Conservation (phyloP, 2,113 vertebrate species). For the Puma concolor region DNA sequence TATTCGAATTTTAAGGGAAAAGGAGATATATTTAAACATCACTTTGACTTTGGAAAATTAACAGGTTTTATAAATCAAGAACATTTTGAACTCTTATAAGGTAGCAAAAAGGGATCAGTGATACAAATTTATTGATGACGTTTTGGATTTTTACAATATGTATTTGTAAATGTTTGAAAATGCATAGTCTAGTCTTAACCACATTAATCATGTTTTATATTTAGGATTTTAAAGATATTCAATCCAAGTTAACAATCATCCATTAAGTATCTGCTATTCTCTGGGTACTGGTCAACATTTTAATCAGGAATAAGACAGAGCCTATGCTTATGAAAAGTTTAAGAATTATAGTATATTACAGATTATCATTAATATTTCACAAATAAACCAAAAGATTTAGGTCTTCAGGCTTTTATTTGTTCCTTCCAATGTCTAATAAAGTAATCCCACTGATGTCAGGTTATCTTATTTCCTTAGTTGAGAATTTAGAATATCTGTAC, state of each 20-base stretch:
- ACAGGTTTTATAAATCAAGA: constrained; percentile 25
- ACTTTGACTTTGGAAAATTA: constrained; percentile 39
- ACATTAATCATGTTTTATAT: neutral
- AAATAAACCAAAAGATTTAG: neutral
- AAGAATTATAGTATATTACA: neutral
- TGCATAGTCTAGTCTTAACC: neutral
- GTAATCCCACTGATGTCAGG: neutral
- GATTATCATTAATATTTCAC: neutral
- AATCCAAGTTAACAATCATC: neutral
- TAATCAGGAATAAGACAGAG: neutral
- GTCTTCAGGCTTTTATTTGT: neutral
- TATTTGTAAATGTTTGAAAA: constrained; percentile 33
- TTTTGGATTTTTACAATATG: neutral
- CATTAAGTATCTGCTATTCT: neutral
- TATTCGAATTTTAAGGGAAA: constrained; percentile 21
- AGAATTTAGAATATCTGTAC: neutral
- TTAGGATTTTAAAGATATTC: neutral
- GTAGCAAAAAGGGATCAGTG: neutral
- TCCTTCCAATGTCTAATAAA: neutral
- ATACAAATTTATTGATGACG: neutral
- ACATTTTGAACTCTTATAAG: neutral
- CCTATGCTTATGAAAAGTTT: neutral
- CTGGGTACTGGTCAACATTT: neutral
- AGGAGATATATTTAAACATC: constrained; percentile 27
- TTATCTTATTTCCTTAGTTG: neutral